Base-by-base conservation (phyloP, 2,113 vertebrate genomes). In the Aythya baeri region DNA sequence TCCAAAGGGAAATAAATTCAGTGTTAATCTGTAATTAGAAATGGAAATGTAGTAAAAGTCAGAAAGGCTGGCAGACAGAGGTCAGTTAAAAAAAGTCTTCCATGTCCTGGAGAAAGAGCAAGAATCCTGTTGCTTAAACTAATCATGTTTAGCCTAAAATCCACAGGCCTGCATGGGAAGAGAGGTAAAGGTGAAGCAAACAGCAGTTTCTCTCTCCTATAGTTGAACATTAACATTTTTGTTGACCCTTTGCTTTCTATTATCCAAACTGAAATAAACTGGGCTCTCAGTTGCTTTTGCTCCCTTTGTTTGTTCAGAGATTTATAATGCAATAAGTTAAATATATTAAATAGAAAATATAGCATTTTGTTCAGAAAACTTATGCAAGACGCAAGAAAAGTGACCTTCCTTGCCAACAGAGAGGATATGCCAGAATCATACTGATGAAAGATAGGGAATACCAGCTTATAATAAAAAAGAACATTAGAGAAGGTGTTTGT, bases 301-400 rank as follows among this genome's bases (percentile, higher is more conserved):
- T 94, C 71, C 96, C 49, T 87, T 97, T 70, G 58, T 94, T 97
- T 97, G 92, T 92, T 96, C 88, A 94, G 96, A 96, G 87, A 95
- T 93, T 98, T 97, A 97, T 86, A 94, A 96, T 94, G 96, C 94
- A 92, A 93, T 97, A 97, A 98, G 96, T 97, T 95, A 98, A 98
- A 97, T 98, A 49, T 49, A 49, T 49, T 49, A 49, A 49, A 22
- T 22, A 49, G 21, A 49, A 49, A 49, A 49, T 49, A 49, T 3
- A 49, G 20, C 20, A 49, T 21, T 49, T 49, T 49, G 20, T 49
- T 49, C 46, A 49, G 46, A 49, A 49, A 22, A 49, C 46, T 49
- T 49, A 22, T 49, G 15, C 44, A 73, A 46, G 27, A 68, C 54
- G 14, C 3, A 2, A 52, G 74, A 94, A 41, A 75, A 91, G n/a